Base-by-base conservation (phyloP, 2,797 vertebrate genomes). In the Vipera latastei region DNA sequence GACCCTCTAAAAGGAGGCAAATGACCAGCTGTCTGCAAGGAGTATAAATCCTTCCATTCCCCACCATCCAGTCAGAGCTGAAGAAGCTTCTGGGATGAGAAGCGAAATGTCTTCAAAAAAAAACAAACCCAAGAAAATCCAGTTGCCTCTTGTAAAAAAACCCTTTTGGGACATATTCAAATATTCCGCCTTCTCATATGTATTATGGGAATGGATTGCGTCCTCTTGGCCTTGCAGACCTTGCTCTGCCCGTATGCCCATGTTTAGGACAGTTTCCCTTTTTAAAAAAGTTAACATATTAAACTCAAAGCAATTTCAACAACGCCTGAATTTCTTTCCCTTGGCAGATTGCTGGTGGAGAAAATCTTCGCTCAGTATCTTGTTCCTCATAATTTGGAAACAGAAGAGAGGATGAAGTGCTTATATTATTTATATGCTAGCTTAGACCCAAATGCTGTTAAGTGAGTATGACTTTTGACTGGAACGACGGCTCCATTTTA, bases 291-390 rank as follows among this genome's bases (percentile, higher is more conserved):
- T 20, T 9, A 14, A 22, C 4, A 28, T 73, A 14, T 56, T 38
- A 56, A 12, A 53, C 44, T 63, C 1, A 18, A 14, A 91, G 13
- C 6, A 78, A 86, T 44, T 44, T 28, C 3, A 63, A 32, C 5
- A 14, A 0, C 89, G 4, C 20, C 65, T 89, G 13, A 28, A 6
- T 86, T 93, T 88, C 93, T 65, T 60, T 95, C 95, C 83, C 94
- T 90, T 94, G 91, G 61, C 95, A 99, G 99, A 96, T 98, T 99
- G 87, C 97, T 99, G 95, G 99, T 99, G 90, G 99, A 99, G 97
- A 99, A 99, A 98, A 99, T 99, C 94, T 99, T 99, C 97, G 99
- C 99, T 94, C 99, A 99, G 95, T 99, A 98, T 97, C 99, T 99
- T 95, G 99, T 99, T 93, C 99, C 99, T 94, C 99, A 99, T 97